These are phyloP conservation scores for Mallotus villosus DNA, from an alignment of 2,797 vertebrate genomes.

Conservation along the genomic window DNA sequence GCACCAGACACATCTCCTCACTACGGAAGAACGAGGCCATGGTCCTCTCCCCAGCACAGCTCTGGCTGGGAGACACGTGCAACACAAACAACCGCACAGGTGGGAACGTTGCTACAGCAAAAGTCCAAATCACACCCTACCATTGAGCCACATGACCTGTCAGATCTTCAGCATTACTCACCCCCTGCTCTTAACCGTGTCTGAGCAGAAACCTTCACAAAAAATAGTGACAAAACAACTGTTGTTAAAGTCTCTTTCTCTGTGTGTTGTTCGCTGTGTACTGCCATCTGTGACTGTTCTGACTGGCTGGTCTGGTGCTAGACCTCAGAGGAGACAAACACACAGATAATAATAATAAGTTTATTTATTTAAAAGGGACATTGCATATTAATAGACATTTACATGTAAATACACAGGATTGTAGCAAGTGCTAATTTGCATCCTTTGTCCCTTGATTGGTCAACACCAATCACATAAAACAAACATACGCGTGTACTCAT, in stretches of 20 bases:
- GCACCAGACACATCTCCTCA: constrained; percentile 50
- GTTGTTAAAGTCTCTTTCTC: neutral
- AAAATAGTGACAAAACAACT: neutral
- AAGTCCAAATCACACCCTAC: neutral
- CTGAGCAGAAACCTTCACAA: neutral
- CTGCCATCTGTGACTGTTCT: neutral
- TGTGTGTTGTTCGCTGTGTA: neutral
- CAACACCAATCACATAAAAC: too few relatives aligned
- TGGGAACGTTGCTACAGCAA: neutral
- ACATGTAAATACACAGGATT: too few relatives aligned
- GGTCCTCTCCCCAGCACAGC: neutral
- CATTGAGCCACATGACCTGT: too few relatives aligned
- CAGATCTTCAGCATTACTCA: too few relatives aligned
- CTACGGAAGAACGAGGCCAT: constrained; percentile 45
- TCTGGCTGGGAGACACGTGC: neutral
- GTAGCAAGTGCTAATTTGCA: too few relatives aligned
- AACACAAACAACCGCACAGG: too few relatives aligned
- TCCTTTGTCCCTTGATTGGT: too few relatives aligned
- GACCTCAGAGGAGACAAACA: too few relatives aligned
- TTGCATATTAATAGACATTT: too few relatives aligned
- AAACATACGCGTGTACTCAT: too few relatives aligned
- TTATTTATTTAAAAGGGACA: too few relatives aligned
- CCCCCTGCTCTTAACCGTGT: neutral
- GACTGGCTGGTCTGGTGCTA: neutral
- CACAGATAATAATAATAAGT: too few relatives aligned